phyloP scores from a whole-genome alignment of 2,113 vertebrate species.

The Pelobates fuscus region DNA sequence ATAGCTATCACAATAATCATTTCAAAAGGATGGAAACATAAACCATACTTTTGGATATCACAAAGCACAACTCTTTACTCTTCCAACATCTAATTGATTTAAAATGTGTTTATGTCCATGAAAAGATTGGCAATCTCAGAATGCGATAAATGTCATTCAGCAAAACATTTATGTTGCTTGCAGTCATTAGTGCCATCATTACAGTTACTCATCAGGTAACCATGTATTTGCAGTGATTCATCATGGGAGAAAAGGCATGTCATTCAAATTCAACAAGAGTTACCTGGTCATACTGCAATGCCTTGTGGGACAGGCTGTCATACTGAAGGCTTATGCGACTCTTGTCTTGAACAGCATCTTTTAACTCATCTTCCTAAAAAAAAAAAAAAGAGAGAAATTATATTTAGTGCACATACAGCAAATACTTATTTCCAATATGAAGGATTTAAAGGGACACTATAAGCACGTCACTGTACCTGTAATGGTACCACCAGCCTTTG shows the following conservation, averaged over 20 bases:
- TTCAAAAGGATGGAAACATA: too few relatives aligned
- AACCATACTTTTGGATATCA: too few relatives aligned
- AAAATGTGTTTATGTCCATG: neutral
- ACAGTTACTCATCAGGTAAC: neutral
- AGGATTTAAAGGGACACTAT: too few relatives aligned
- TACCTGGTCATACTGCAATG: constrained; percentile 80
- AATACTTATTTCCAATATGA: too few relatives aligned
- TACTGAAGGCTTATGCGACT: constrained; percentile 71
- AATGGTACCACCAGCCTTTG: too few relatives aligned
- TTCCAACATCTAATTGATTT: neutral
- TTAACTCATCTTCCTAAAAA: constrained; percentile 79
- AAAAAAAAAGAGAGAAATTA: neutral
- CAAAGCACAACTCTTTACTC: neutral
- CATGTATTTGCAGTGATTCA: neutral
- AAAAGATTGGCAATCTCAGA: neutral
- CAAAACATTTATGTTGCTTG: neutral
- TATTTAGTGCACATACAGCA: too few relatives aligned
- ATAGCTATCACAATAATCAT: too few relatives aligned
- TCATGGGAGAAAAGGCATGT: neutral
- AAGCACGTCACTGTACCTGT: too few relatives aligned
- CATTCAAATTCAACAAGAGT: neutral
- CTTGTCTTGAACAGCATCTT: constrained; percentile 74
- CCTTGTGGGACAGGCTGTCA: constrained; percentile 67
- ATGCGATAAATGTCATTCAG: neutral
- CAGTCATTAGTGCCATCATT: neutral